A percentile compares a stretch with the other conserved stretches of the same genome.
Conservation (phyloP, 2,113 vertebrate genomes). For the Ranitomeya variabilis region DNA sequence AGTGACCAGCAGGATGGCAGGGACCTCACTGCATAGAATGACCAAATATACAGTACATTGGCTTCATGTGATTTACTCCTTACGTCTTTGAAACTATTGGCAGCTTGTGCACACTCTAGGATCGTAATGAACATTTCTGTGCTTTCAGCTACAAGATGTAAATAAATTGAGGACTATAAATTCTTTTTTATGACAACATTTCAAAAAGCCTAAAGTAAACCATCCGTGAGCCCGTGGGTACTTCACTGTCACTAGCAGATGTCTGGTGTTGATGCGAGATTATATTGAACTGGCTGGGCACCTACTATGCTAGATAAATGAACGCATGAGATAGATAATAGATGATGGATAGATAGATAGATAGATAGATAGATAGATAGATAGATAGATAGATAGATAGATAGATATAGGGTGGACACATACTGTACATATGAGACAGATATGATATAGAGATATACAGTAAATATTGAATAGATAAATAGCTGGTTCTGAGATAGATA, state of each 20-base stretch:
- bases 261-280: background rate
- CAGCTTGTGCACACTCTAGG: slow-evolving; percentile 18
- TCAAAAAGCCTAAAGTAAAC: slow-evolving; percentile 44
- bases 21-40: background rate
- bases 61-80: slow-evolving; percentile 16
- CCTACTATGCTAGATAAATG: background rate
- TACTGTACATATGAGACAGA: background rate
- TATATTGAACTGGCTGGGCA: background rate
- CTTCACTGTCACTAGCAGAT: background rate
- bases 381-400: background rate
- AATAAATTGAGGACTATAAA: slow-evolving; percentile 49
- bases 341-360: background rate
- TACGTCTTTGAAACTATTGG: slow-evolving; percentile 12
- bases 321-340: background rate
- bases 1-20: background rate
- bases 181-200: slow-evolving; percentile 54
- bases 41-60: background rate
- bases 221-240: slow-evolving; percentile 43
- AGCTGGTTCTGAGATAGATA: background rate
- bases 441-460: background rate
- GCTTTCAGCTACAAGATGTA: slow-evolving; percentile 54
- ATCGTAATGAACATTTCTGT: slow-evolving; percentile 27
- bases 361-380: background rate
- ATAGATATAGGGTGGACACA: background rate
- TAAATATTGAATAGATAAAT: background rate